phyloP scores from a whole-genome alignment of 2,888 invertebrate genomes.

The Acleris laterana region DNA sequence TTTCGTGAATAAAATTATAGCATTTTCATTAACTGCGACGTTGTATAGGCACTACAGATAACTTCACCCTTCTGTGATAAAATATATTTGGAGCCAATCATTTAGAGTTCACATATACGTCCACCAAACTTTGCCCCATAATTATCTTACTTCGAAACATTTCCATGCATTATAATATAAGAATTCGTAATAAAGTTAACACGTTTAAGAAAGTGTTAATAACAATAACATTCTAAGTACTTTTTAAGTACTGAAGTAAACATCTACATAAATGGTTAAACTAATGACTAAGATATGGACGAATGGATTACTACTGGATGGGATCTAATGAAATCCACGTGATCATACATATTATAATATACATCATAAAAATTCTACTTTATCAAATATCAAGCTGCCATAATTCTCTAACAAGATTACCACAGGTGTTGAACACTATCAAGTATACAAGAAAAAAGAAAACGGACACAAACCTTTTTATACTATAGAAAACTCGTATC shows the following conservation, averaged over 20 bases:
- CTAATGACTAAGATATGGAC: slow-evolving; percentile 83
- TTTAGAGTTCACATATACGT: neutral
- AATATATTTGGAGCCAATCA: slow-evolving; percentile 12
- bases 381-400: slow-evolving; percentile 61
- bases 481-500: neutral
- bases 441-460: slow-evolving; percentile 33
- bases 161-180: slow-evolving; percentile 16
- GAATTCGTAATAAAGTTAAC: slow-evolving; percentile 33
- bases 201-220: slow-evolving; percentile 34
- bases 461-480: neutral
- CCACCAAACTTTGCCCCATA: neutral
- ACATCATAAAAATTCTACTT: slow-evolving; percentile 53
- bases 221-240: slow-evolving; percentile 61
- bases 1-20: slow-evolving; percentile 7
- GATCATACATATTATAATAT: slow-evolving; percentile 45
- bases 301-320: slow-evolving; percentile 75
- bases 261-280: slow-evolving; percentile 54
- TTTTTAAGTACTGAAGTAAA: slow-evolving; percentile 69
- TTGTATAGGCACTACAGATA: neutral
- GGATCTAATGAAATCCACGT: slow-evolving; percentile 53
- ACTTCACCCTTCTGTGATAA: neutral
- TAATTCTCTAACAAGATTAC: slow-evolving; percentile 50
- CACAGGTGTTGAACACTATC: slow-evolving; percentile 68
- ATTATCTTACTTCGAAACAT: slow-evolving; percentile 10
- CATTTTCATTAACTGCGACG: slow-evolving; percentile 5